Percentiles rank a stretch among this genome's conserved stretches.
Conservation (phyloP, 64 coral and sea anemone species). For the Acropora tenuis region DNA sequence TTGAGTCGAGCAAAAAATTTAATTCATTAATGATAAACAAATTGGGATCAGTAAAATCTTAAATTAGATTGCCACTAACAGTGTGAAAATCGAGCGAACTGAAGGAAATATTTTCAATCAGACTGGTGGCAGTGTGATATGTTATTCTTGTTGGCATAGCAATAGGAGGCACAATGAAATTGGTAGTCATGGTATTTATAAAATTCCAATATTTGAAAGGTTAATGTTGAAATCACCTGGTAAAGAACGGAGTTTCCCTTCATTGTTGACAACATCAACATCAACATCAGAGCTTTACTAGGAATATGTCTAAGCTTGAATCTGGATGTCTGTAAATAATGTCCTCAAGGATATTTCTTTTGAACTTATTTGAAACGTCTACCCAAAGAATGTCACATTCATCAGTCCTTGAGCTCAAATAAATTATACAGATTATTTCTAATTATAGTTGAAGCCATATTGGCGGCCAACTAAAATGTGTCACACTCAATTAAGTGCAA, state of each 20-base stretch:
- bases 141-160: too few species aligned
- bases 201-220: conserved; percentile 3
- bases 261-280: conserved; percentile 23
- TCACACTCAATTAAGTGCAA: too few species aligned
- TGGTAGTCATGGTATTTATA: conserved; percentile 15
- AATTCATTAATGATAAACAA: too few species aligned
- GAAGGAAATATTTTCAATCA: not conserved
- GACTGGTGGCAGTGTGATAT: too few species aligned
- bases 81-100: conserved; percentile 41
- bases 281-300: not conserved
- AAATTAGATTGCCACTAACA: not conserved
- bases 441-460: too few species aligned
- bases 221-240: too few species aligned
- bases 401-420: conserved; percentile 44
- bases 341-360: conserved; percentile 40
- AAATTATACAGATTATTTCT: not conserved
- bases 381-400: conserved; percentile 50
- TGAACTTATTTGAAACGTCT: conserved; percentile 29
- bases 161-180: conserved; percentile 27
- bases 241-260: conserved; percentile 47
- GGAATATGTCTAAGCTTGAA: conserved; percentile 23
- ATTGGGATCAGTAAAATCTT: too few species aligned
- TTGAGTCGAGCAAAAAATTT: too few species aligned
- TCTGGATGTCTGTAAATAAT: conserved; percentile 52
- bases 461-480: too few species aligned